Base-by-base conservation (phyloP, 2,888 invertebrate genomes). In the Drosophila limbata region DNA sequence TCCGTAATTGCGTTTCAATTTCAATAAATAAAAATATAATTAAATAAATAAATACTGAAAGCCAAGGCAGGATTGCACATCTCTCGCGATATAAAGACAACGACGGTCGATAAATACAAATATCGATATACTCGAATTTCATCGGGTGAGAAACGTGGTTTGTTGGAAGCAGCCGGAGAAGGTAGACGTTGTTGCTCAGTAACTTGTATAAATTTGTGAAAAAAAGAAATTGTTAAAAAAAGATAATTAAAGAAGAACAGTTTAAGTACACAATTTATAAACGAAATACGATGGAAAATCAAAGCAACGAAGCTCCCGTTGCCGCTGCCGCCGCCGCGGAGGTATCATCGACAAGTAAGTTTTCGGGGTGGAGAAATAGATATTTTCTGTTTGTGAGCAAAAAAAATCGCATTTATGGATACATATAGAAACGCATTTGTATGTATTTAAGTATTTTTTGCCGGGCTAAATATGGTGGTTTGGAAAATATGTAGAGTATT, bases 271-370 rank as follows among this genome's bases (percentile, higher is more conserved):
- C 90, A 85, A 76, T 65, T 78, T 78, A 73, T 74, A 70, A 85
- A 75, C 60, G 73, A 73, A 70, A 76, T 68, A 88, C 82, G 71
- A 91, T 91, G 91, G 91, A 91, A 81, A 86, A 81, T 78, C 81
- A 87, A 89, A 90, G 84, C 83, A 89, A 89, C 80, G 81, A 75
- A 83, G 79, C 82, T 81, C 87, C 84, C 77, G 88, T 87, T 75
- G 82, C 86, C 73, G 86, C 85, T 80, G 89, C 82, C 81, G 89
- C 91, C 79, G 80, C 91, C 79, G 80, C 90, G 82, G 92, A 92
- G 90, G 92, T 92, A 81, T 91, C 92, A 63, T 92, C 92, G 79
- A 92, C 92, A 85, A 92, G 92, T 92, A 91, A 92, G 92, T 91
- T 60, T 61, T 77, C 47, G 56, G 50, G 53, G 47, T 40, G 62